Percentiles rank a stretch among this genome's conserved stretches.
Evolutionary conservation across 2,888 invertebrate genomes (phyloP).

Genomic region (Idaea straminata): DNA sequence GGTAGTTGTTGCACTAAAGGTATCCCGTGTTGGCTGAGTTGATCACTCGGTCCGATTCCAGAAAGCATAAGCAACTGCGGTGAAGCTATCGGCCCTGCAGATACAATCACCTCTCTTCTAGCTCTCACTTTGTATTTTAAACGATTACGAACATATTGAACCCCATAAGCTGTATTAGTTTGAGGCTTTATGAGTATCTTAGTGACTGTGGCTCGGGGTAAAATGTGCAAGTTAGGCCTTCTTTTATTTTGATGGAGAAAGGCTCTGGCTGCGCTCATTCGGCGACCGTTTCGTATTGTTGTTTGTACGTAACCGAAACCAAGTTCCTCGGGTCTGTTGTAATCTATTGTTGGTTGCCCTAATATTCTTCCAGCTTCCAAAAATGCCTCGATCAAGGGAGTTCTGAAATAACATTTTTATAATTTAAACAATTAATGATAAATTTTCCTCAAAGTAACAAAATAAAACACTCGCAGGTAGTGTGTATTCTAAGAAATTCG

Average conservation of each 20-base stretch:
- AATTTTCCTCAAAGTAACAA: no score
- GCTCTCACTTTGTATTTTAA: constrained; percentile 70
- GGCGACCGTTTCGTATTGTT: constrained; percentile 79
- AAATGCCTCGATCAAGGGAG: constrained; percentile 81
- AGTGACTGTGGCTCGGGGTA: constrained; percentile 75
- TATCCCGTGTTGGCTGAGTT: constrained; percentile 76
- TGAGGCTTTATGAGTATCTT: constrained; percentile 74
- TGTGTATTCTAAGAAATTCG: no score
- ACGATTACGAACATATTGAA: constrained; percentile 72
- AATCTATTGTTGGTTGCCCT: constrained; percentile 83
- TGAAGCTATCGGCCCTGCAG: constrained; percentile 88
- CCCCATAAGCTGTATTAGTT: constrained; percentile 75
- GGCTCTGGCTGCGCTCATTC: constrained; percentile 81
- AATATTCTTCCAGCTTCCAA: constrained; percentile 82
- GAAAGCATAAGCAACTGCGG: constrained; percentile 91
- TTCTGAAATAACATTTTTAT: constrained; percentile 38
- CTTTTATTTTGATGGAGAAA: constrained; percentile 77
- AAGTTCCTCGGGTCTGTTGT: constrained; percentile 78
- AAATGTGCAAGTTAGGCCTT: constrained; percentile 79
- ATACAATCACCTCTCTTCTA: constrained; percentile 84
- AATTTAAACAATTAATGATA: not conserved
- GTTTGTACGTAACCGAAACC: constrained; percentile 83
- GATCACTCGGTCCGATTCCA: constrained; percentile 83
- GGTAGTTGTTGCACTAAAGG: constrained; percentile 79
- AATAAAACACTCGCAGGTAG: no score